Base-by-base conservation (phyloP, 2,888 invertebrate genomes). In the Microplitis manilae region DNA sequence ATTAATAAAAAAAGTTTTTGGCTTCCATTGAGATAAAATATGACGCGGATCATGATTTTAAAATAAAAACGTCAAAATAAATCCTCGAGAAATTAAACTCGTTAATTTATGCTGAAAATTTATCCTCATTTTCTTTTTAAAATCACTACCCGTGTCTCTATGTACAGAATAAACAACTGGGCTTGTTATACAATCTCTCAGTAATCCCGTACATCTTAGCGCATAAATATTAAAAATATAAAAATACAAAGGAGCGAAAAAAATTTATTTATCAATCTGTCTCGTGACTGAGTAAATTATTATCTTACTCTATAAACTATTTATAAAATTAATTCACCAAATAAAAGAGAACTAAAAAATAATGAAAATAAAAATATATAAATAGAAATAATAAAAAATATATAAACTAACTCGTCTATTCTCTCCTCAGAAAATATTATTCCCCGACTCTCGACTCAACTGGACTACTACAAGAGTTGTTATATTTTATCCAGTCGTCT, bases 401-500 rank as follows among this genome's bases (percentile, higher is more conserved):
- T 13, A 50, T 13, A 50, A 13, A 13, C 9, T 8, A 50, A 13
- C 9, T 50, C 8, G 8, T 50, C 50, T 50, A 8, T 13, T 50
- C 13, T 50, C 50, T 50, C 13, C 9, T 50, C 50, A 13, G 9
- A 7, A 50, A 50, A 50, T 50, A 50, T 50, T 50, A 50, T 50
- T 50, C 13, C 9, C 50, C 9, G 50, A 50, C 50, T 50, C 13
- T 13, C 8, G 50, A 50, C 13, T 50, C 50, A 50, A 50, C 50
- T 50, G 50, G 50, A 50, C 50, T 50, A 50, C 50, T 50, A 30
- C 50, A 50, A 13, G 50, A 50, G 50, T 50, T 50, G 50, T 50
- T 50, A 50, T 50, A 50, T 50, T 50, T 50, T 50, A 50, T 50
- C 50, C 50, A 50, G 50, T 50, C 50, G 50, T 50, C 50, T 50